Evolutionary conservation across 2,888 invertebrate species (phyloP).

Genomic region (Tolmerus cingulatus): DNA sequence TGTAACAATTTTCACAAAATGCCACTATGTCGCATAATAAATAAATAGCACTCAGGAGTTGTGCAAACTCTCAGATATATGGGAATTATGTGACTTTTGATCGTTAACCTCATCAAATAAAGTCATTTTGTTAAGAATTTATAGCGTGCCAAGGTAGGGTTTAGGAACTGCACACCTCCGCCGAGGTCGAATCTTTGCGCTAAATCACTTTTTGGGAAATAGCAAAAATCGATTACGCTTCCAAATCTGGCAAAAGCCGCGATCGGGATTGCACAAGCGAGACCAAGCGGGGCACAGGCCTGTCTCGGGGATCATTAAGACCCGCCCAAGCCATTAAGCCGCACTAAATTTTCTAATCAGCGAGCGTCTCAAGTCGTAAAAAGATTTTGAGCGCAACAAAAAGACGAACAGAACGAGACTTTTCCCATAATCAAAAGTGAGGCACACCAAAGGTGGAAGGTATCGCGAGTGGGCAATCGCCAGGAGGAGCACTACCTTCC

Average conservation of each 20-base stretch:
- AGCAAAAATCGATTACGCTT: background rate
- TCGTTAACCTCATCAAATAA: background rate
- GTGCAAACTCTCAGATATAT: background rate
- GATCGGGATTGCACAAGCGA: background rate
- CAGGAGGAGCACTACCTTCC: conserved; percentile 37
- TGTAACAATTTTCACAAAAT: background rate
- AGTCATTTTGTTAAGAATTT: background rate
- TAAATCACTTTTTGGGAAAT: background rate
- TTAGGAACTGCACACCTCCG: background rate
- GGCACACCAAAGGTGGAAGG: background rate
- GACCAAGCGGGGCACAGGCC: background rate
- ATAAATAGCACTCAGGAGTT: background rate
- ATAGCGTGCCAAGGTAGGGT: background rate
- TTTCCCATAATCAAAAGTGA: conserved; percentile 35
- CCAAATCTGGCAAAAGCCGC: background rate
- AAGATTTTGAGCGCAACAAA: background rate
- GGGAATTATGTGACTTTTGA: background rate
- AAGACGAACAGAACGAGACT: background rate
- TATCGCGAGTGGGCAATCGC: conserved; percentile 8
- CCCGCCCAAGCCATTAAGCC: conserved; percentile 24
- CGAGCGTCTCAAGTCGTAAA: conserved; percentile 18
- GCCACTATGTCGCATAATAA: background rate
- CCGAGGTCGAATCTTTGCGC: background rate
- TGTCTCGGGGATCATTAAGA: background rate
- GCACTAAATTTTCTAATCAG: conserved; percentile 37